Percentiles rank a stretch among this genome's conserved stretches.
These are phyloP conservation scores for Hemicentrotus pulcherrimus DNA, from an alignment of 35 echinoderm and acorn worm genomes.

Conservation along the genomic window DNA sequence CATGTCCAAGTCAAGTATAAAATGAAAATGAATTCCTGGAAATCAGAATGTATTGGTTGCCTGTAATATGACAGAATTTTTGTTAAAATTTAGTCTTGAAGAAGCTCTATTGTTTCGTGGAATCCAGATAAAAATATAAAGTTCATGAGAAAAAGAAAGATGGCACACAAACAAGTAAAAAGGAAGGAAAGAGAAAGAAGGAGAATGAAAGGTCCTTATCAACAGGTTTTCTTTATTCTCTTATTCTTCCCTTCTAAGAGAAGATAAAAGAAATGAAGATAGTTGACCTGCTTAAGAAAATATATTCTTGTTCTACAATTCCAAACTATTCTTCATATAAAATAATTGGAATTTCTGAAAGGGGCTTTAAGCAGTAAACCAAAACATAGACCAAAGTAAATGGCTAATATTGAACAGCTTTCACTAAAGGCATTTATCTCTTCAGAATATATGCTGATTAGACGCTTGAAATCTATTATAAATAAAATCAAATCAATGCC, in stretches of 20 bases:
- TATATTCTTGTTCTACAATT: background rate
- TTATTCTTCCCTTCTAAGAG: background rate
- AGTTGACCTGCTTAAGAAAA: background rate
- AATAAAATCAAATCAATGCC: conserved; percentile 2
- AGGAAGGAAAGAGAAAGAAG: background rate
- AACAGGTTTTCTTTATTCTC: background rate
- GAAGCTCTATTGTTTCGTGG: background rate
- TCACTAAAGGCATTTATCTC: background rate
- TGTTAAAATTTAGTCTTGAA: too few relatives aligned
- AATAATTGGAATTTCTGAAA: background rate
- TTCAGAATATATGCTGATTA: background rate
- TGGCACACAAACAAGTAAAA: background rate
- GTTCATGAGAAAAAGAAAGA: too few relatives aligned
- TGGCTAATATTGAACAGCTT: background rate
- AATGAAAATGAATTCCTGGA: background rate
- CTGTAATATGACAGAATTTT: too few relatives aligned
- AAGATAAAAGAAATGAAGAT: background rate
- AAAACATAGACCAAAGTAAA: background rate
- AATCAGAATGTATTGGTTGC: too few relatives aligned
- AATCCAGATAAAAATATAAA: too few relatives aligned
- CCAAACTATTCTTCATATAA: background rate
- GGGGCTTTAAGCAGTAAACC: background rate
- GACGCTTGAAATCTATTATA: background rate
- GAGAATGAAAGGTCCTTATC: too few relatives aligned
- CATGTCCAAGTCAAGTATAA: background rate